Evolutionary conservation across 2,797 vertebrate species (phyloP).

Genomic region (Menidia menidia): DNA sequence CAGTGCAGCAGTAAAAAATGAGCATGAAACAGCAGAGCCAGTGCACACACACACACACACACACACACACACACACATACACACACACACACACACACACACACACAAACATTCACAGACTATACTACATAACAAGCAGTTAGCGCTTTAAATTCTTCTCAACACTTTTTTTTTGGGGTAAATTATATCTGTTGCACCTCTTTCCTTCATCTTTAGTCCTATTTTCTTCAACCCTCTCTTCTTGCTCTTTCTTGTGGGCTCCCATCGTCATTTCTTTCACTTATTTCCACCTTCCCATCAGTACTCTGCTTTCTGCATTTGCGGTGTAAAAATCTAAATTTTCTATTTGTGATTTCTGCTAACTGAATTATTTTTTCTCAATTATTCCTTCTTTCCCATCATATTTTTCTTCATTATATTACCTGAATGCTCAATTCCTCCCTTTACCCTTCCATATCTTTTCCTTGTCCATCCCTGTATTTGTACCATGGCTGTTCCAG

Average conservation of each 20-base stretch:
- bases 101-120: background rate
- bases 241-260: slow-evolving; percentile 3
- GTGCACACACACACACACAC: slow-evolving; percentile 11
- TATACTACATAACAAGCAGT: slow-evolving; percentile 40
- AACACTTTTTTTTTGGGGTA: slow-evolving; percentile 13
- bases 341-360: background rate
- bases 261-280: background rate
- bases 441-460: background rate
- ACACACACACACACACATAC: slow-evolving; percentile 13
- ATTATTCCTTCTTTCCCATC: background rate
- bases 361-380: background rate
- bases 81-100: slow-evolving; percentile 15
- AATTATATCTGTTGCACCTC: background rate
- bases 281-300: slow-evolving; percentile 7
- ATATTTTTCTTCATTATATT: background rate
- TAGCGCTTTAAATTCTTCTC: slow-evolving; percentile 26
- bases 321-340: background rate
- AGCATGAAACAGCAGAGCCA: slow-evolving; percentile 16
- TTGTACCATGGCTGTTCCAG: background rate
- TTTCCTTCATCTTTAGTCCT: slow-evolving; percentile 14
- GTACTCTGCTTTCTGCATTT: background rate
- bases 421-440: background rate
- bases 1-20: slow-evolving; percentile 21
- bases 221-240: background rate
- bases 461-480: background rate